Evolutionary conservation across 2,888 invertebrate species (phyloP).

Genomic region (Aphrophora alni): DNA sequence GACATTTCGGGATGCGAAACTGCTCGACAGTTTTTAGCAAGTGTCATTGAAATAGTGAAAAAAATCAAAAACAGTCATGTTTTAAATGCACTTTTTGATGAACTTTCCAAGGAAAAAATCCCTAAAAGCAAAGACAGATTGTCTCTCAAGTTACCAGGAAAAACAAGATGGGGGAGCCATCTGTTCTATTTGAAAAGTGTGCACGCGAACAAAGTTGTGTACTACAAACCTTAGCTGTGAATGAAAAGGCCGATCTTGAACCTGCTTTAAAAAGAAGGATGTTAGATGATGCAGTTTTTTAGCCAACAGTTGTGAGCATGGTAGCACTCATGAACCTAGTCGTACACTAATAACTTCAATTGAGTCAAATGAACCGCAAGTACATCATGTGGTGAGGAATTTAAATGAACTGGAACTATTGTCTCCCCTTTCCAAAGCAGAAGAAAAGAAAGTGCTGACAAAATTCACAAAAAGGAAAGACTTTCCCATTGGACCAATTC

Average conservation of each 20-base stretch:
- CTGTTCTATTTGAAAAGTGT: conserved; percentile 39
- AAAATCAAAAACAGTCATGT: too few species aligned
- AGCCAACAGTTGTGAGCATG: neutral
- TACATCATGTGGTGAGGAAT: neutral
- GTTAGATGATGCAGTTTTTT: neutral
- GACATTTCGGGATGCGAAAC: conserved; percentile 35
- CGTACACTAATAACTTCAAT: neutral
- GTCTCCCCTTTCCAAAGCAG: neutral
- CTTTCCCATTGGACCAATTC: too few species aligned
- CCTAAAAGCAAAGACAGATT: conserved; percentile 23
- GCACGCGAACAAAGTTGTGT: conserved; percentile 31
- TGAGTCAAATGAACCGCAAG: neutral
- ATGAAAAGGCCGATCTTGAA: too few species aligned
- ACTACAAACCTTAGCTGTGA: conserved; percentile 37
- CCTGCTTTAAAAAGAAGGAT: neutral
- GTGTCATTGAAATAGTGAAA: conserved; percentile 33
- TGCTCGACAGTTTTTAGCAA: conserved; percentile 20
- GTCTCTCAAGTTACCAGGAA: conserved; percentile 40
- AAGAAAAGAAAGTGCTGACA: neutral
- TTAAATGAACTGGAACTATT: neutral
- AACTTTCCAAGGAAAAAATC: conserved; percentile 30
- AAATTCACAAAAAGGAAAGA: neutral
- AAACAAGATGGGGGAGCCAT: conserved; percentile 42
- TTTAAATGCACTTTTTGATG: conserved; percentile 25
- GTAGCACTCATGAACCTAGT: neutral